phyloP scores from a whole-genome alignment of 1,140 invertebrate genomes.

The Apolygus lucorum region DNA sequence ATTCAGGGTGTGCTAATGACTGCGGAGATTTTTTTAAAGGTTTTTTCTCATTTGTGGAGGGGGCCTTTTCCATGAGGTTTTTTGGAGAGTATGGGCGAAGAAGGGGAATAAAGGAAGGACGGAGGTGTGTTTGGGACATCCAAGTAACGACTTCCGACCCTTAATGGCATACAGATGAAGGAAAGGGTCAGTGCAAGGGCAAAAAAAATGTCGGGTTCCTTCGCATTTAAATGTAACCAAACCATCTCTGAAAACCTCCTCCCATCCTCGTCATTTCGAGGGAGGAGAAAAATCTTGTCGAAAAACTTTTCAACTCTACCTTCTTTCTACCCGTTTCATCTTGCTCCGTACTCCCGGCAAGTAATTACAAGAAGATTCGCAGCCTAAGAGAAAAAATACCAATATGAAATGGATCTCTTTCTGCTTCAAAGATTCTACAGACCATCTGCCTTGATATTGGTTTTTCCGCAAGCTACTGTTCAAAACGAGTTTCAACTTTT shows the following conservation, averaged over 20 bases:
- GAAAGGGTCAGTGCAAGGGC: conserved; percentile 5
- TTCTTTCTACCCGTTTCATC: background rate
- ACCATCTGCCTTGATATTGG: no score
- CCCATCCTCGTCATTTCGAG: background rate
- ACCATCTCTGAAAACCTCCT: background rate
- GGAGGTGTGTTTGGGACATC: conserved; percentile 13
- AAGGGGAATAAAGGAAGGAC: no score
- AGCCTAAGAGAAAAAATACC: no score
- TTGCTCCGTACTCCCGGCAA: background rate
- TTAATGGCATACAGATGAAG: conserved; percentile 22
- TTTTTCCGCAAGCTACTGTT: no score
- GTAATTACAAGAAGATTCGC: no score
- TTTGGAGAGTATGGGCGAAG: background rate
- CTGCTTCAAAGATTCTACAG: no score
- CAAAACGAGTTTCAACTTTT: no score
- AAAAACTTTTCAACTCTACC: no score
- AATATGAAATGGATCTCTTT: no score
- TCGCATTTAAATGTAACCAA: conserved; percentile 13
- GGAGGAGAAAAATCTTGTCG: no score
- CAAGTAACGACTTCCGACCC: conserved; percentile 18
- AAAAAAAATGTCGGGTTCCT: background rate
- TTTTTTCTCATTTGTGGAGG: conserved; percentile 18
- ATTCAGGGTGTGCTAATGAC: conserved; percentile 22
- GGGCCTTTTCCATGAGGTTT: no score
- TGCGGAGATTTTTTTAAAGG: background rate